Conservation (phyloP, 2,113 vertebrate species). For the Scomber japonicus region DNA sequence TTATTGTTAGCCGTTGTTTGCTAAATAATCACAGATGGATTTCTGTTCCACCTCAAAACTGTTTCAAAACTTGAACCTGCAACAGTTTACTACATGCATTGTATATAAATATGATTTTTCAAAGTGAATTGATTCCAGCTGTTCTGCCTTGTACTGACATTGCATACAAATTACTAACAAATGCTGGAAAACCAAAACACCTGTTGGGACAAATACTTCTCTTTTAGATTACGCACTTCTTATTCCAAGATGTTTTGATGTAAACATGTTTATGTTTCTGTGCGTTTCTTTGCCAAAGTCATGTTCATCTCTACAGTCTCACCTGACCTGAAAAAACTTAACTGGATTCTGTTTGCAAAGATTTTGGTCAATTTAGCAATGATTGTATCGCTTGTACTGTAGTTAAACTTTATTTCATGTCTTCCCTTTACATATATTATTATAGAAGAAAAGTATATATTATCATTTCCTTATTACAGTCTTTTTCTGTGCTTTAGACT, state of each 20-base stretch:
- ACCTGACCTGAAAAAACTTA: not conserved
- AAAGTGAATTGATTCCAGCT: conserved; percentile 36
- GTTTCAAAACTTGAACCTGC: not conserved
- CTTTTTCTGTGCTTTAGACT: not conserved
- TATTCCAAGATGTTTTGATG: conserved; percentile 7
- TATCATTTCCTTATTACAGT: not conserved
- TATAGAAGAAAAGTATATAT: not conserved
- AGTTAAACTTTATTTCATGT: too few relatives aligned
- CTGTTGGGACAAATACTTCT: conserved; percentile 22
- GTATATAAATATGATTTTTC: not conserved
- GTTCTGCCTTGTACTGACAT: not conserved
- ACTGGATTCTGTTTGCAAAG: not conserved
- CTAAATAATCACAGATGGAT: conserved; percentile 9
- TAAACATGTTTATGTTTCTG: not conserved
- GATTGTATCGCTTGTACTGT: too few relatives aligned
- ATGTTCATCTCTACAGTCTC: not conserved
- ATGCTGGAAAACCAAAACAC: conserved; percentile 53
- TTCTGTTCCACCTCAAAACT: not conserved
- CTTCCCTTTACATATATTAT: too few relatives aligned
- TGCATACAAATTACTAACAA: conserved; percentile 54
- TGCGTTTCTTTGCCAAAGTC: not conserved
- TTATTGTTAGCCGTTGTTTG: not conserved
- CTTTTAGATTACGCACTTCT: conserved; percentile 12
- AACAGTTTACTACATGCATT: not conserved
- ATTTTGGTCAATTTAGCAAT: not conserved